Percentiles rank a stretch among this genome's conserved stretches.
Conservation (phyloP, 2,113 vertebrate genomes). For the Condylura cristata region DNA sequence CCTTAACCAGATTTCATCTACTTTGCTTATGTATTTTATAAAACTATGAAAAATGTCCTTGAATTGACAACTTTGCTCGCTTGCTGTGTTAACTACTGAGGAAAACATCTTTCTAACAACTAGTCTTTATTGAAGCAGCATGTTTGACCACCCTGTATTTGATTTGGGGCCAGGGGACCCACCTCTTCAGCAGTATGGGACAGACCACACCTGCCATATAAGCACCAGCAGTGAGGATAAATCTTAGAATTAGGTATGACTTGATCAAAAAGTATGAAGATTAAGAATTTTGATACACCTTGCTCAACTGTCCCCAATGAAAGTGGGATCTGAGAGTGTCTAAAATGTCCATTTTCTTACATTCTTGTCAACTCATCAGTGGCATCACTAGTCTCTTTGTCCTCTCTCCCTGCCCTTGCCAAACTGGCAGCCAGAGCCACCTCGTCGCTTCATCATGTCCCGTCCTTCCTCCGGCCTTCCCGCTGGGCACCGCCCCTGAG, state of each 20-base stretch:
- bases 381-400: rapidly evolving
- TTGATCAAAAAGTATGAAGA: background rate
- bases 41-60: background rate
- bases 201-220: too few species aligned
- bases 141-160: too few species aligned
- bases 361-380: background rate
- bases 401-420: background rate
- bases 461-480: background rate
- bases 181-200: too few species aligned
- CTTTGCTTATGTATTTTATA: background rate
- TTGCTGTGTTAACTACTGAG: background rate
- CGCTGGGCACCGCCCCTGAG: background rate
- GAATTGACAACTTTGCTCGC: background rate
- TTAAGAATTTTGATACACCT: background rate
- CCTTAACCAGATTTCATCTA: background rate
- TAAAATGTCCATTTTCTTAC: background rate
- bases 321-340: rapidly evolving
- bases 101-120: background rate
- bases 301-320: too few species aligned
- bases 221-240: background rate
- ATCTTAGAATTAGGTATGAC: background rate
- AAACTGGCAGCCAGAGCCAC: background rate
- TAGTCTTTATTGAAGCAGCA: too few species aligned
- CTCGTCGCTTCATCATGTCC: background rate
- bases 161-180: too few species aligned